Evolutionary conservation across 2,888 invertebrate species (phyloP).

Genomic region (Neoascia interrupta): DNA sequence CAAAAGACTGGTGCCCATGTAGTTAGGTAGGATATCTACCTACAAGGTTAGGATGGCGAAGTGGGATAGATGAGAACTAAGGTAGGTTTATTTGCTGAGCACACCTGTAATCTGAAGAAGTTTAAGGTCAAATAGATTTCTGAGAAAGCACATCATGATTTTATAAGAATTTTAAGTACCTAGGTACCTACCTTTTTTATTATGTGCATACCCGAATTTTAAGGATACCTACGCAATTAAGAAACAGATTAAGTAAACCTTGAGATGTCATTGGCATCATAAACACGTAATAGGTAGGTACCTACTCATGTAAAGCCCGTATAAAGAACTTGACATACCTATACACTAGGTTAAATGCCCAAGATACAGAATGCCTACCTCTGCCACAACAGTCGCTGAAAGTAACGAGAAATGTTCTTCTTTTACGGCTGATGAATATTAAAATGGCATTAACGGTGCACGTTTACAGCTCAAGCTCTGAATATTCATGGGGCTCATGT

Average conservation of each 20-base stretch:
- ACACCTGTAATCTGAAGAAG: no score
- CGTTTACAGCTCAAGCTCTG: slow-evolving; percentile 23
- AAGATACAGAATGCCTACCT: slow-evolving; percentile 36
- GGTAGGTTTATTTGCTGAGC: no score
- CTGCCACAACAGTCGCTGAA: slow-evolving; percentile 39
- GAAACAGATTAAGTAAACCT: background rate
- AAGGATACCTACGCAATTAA: background rate
- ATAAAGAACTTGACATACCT: slow-evolving; percentile 40
- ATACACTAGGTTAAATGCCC: slow-evolving; percentile 29
- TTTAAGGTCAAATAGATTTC: no score
- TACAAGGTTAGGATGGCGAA: no score
- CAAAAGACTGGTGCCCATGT: no score
- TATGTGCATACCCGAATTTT: no score
- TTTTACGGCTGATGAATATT: slow-evolving; percentile 44
- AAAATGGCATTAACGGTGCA: slow-evolving; percentile 30
- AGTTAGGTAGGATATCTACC: no score
- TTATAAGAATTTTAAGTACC: no score
- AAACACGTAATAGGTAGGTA: slow-evolving; percentile 31
- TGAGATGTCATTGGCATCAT: slow-evolving; percentile 22
- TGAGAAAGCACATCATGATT: no score
- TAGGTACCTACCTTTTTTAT: no score
- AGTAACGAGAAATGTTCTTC: slow-evolving; percentile 31
- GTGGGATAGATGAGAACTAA: no score
- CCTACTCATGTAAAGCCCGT: slow-evolving; percentile 30
- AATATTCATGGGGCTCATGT: slow-evolving; percentile 30